A percentile compares a stretch with the other conserved stretches of the same genome.
phyloP scores from a whole-genome alignment of 2,113 vertebrate species.

The Scomber japonicus region DNA sequence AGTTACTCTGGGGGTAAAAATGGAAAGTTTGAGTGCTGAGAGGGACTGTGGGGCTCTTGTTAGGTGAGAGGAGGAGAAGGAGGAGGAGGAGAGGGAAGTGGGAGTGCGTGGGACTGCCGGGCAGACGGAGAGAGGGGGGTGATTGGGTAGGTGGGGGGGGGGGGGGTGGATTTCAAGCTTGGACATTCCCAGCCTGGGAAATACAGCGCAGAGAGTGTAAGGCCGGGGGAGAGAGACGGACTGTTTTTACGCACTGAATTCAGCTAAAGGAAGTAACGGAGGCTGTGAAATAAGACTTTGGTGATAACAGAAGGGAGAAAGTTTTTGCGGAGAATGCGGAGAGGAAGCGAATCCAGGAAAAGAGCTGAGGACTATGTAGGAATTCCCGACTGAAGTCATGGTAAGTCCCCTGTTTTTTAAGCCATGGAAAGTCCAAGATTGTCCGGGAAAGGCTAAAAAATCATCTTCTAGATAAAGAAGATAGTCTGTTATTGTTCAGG shows the following conservation, averaged over 20 bases:
- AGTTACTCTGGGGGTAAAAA: conserved; percentile 44
- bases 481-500: neutral
- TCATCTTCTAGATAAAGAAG: no score
- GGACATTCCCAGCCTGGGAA: conserved; percentile 76
- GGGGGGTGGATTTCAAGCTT: neutral
- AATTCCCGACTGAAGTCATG: conserved; percentile 80
- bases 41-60: conserved; percentile 77
- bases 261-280: neutral
- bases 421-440: neutral
- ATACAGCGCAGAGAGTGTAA: conserved; percentile 25
- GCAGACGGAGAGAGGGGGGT: conserved; percentile 12
- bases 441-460: neutral
- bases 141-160: neutral
- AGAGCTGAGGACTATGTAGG: conserved; percentile 70
- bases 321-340: conserved; percentile 54
- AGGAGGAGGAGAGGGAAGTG: conserved; percentile 14
- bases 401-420: conserved; percentile 57
- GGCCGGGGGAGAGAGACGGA: conserved; percentile 20
- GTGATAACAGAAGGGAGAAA: conserved; percentile 21
- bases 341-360: conserved; percentile 66
- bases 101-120: conserved; percentile 56
- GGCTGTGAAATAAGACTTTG: neutral
- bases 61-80: conserved; percentile 47
- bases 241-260: neutral
- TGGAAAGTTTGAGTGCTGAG: conserved; percentile 79